Percentiles rank a stretch among this genome's conserved stretches.
Conservation (phyloP, 2,888 invertebrate genomes). For the Scrobipalpa costella region DNA sequence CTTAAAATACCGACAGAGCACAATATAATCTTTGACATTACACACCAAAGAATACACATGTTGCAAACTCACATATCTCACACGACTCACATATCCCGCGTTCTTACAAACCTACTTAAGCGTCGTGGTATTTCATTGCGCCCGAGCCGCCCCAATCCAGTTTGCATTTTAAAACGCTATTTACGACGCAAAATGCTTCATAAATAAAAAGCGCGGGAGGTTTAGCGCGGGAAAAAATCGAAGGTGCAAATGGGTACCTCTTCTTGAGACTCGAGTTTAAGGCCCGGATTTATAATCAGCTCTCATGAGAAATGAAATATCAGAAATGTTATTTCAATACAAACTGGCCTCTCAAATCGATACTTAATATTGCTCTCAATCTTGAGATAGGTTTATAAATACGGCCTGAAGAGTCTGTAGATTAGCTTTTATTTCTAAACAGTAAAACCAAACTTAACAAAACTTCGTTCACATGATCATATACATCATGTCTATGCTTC, state of each 20-base stretch:
- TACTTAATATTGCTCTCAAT: too few relatives aligned
- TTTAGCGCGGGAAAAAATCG: conserved; percentile 15
- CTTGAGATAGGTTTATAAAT: too few relatives aligned
- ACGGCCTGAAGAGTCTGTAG: too few relatives aligned
- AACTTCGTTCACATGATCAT: too few relatives aligned
- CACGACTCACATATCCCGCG: not conserved
- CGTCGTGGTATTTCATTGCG: conserved; percentile 18
- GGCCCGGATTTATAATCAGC: too few relatives aligned
- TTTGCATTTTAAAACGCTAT: conserved; percentile 68
- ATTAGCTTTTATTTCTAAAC: too few relatives aligned
- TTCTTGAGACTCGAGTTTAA: not conserved
- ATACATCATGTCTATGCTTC: too few relatives aligned
- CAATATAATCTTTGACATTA: not conserved
- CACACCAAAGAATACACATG: conserved; percentile 6
- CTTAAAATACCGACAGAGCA: not conserved
- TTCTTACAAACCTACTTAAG: conserved; percentile 20
- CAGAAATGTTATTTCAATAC: too few relatives aligned
- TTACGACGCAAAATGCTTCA: conserved; percentile 58
- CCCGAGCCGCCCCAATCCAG: conserved; percentile 44
- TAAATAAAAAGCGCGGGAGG: conserved; percentile 25
- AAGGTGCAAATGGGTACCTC: not conserved
- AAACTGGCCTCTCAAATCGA: too few relatives aligned
- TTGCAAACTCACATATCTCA: conserved; percentile 12
- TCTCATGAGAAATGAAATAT: too few relatives aligned
- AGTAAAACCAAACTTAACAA: too few relatives aligned